Evolutionary conservation across 2,797 vertebrate genomes (phyloP).

Genomic region (Neopelma chrysocephalum): DNA sequence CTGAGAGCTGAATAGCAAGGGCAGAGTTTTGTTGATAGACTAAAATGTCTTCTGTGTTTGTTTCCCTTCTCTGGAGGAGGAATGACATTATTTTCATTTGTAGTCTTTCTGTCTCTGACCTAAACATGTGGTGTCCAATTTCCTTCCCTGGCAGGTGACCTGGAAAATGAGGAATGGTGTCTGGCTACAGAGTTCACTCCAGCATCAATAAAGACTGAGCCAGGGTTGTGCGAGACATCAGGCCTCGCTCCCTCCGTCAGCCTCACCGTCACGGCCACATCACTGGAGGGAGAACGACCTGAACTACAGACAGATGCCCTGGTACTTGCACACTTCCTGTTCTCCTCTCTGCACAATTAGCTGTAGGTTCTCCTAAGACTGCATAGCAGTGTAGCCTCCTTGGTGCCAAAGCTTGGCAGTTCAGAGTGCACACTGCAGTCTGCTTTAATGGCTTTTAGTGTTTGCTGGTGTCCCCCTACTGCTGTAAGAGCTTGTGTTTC

Average conservation of each 20-base stretch:
- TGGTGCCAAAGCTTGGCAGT: not conserved
- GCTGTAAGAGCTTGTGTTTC: not conserved
- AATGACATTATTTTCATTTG: slow-evolving; percentile 46
- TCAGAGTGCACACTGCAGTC: not conserved
- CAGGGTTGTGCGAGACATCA: slow-evolving; percentile 80
- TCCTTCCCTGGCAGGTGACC: slow-evolving; percentile 76
- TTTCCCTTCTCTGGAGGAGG: slow-evolving; percentile 24
- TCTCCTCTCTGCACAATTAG: not conserved
- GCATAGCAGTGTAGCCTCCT: not conserved
- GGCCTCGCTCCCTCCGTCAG: slow-evolving; percentile 85
- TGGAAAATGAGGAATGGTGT: slow-evolving; percentile 88
- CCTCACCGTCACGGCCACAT: slow-evolving; percentile 71
- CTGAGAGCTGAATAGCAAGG: slow-evolving; percentile 4
- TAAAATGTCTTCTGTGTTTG: slow-evolving; percentile 53
- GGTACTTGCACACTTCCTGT: slow-evolving; percentile 54
- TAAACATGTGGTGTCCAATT: slow-evolving; percentile 43
- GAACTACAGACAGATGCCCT: slow-evolving; percentile 56
- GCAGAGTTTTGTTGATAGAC: slow-evolving; percentile 37
- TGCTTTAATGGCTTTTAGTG: not conserved
- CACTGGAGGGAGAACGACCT: slow-evolving; percentile 64
- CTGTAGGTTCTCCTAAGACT: not conserved
- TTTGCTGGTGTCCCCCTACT: not conserved
- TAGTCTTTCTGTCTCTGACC: slow-evolving; percentile 1
- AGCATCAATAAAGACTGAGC: slow-evolving; percentile 84
- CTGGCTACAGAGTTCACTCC: slow-evolving; percentile 82